Conservation (phyloP, 64 coral and sea anemone genomes). For the Pocillopora damicornis region DNA sequence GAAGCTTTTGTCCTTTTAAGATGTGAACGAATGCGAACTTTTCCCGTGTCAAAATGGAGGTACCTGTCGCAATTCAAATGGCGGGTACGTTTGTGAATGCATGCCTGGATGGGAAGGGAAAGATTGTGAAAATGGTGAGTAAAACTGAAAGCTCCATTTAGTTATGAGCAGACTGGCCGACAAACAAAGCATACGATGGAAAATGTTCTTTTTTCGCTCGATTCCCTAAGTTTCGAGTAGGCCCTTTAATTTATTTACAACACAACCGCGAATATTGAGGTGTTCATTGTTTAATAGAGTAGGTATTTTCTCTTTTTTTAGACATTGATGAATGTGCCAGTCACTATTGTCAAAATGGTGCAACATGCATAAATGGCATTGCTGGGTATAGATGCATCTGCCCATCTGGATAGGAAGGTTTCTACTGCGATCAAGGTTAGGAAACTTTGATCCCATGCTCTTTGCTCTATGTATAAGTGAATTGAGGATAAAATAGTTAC, state of each 20-base stretch:
- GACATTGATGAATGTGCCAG: slow-evolving; percentile 11
- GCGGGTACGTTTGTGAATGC: slow-evolving; percentile 21
- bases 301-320: background rate
- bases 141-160: background rate
- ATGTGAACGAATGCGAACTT: slow-evolving; percentile 21
- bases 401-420: slow-evolving; percentile 29
- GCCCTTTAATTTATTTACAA: too few relatives aligned
- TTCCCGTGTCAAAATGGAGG: slow-evolving; percentile 35
- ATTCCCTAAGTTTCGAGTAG: too few relatives aligned
- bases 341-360: slow-evolving; percentile 42
- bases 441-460: too few relatives aligned
- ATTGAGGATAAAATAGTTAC: too few relatives aligned
- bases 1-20: background rate
- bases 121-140: slow-evolving; percentile 25
- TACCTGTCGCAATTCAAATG: slow-evolving; percentile 13
- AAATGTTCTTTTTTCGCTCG: too few relatives aligned
- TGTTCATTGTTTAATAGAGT: background rate
- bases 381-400: slow-evolving; percentile 55
- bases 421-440: background rate
- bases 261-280: too few relatives aligned
- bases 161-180: too few relatives aligned
- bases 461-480: too few relatives aligned
- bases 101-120: slow-evolving; percentile 16
- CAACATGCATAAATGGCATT: slow-evolving; percentile 48
- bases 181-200: too few relatives aligned